Percentiles rank a stretch among this genome's conserved stretches.
Evolutionary conservation across 2,113 vertebrate species (phyloP).

Genomic region (Desmodus rotundus): DNA sequence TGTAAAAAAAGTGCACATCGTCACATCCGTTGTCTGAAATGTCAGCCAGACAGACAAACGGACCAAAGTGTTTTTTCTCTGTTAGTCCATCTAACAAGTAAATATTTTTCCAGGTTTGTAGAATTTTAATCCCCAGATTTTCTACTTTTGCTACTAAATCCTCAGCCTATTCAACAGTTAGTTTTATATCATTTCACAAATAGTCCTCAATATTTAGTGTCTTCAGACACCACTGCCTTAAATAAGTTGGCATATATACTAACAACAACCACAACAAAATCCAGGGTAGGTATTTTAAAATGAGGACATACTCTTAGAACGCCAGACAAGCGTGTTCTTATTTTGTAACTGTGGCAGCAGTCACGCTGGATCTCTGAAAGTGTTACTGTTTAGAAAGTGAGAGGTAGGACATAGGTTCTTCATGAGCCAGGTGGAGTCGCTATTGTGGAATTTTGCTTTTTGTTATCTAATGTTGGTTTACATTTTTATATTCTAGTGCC

Average conservation of each 20-base stretch:
- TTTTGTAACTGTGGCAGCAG: constrained; percentile 26
- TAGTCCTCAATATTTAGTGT: background rate
- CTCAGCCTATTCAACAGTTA: background rate
- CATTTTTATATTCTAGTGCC: constrained; percentile 24
- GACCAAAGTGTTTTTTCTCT: background rate
- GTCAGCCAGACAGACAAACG: background rate
- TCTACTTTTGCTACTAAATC: background rate
- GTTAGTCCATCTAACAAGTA: background rate
- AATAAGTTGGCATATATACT: background rate
- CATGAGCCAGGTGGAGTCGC: background rate
- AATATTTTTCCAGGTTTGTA: background rate
- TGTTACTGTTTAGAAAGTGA: constrained; percentile 18
- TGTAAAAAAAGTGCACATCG: background rate
- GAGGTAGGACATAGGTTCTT: background rate
- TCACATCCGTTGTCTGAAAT: background rate
- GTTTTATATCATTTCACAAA: constrained; percentile 14
- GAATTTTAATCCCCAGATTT: background rate
- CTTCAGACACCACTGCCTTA: background rate
- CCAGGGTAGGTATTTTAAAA: constrained; percentile 20
- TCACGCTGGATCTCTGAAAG: background rate
- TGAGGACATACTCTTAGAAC: background rate
- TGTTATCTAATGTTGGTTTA: background rate
- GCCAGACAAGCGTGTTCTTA: background rate
- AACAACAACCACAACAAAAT: constrained; percentile 23
- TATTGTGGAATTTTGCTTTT: background rate